Conservation (phyloP, 1,140 invertebrate genomes). For the Lerema accius region DNA sequence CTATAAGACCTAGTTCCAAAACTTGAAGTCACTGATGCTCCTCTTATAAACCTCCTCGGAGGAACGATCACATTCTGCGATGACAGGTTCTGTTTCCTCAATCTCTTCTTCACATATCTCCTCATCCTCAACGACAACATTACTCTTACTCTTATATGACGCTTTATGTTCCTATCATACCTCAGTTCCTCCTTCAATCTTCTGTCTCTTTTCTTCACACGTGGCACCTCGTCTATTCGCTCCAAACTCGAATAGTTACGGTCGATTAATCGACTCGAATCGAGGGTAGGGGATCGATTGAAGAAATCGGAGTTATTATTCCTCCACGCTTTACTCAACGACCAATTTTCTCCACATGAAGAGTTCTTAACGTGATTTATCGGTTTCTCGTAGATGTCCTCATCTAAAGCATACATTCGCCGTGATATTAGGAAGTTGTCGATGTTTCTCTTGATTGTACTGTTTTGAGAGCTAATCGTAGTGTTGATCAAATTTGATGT, state of each 20-base stretch:
- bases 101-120: slow-evolving; percentile 70
- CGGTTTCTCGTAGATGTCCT: slow-evolving; percentile 73
- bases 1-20: slow-evolving; percentile 72
- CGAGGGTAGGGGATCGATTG: slow-evolving; percentile 50
- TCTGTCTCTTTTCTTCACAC: slow-evolving; percentile 57
- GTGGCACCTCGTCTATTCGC: slow-evolving; percentile 65
- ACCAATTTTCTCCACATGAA: slow-evolving; percentile 75
- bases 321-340: slow-evolving; percentile 73
- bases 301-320: slow-evolving; percentile 67
- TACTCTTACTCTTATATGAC: slow-evolving; percentile 77
- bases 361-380: slow-evolving; percentile 63
- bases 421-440: slow-evolving; percentile 68
- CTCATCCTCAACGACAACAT: slow-evolving; percentile 79
- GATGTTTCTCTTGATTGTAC: slow-evolving; percentile 66
- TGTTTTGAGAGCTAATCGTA: slow-evolving; percentile 65
- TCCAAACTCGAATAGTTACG: slow-evolving; percentile 49
- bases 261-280: slow-evolving; percentile 48
- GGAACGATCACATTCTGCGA: slow-evolving; percentile 42
- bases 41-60: slow-evolving; percentile 48
- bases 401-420: slow-evolving; percentile 66
- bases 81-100: slow-evolving; percentile 54
- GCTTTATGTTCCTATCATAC: slow-evolving; percentile 79
- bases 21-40: slow-evolving; percentile 55
- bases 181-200: slow-evolving; percentile 72
- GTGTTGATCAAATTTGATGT: slow-evolving; percentile 66